Conservation (phyloP, 2,888 invertebrate genomes). For the Ommatoiulus sabulosus region DNA sequence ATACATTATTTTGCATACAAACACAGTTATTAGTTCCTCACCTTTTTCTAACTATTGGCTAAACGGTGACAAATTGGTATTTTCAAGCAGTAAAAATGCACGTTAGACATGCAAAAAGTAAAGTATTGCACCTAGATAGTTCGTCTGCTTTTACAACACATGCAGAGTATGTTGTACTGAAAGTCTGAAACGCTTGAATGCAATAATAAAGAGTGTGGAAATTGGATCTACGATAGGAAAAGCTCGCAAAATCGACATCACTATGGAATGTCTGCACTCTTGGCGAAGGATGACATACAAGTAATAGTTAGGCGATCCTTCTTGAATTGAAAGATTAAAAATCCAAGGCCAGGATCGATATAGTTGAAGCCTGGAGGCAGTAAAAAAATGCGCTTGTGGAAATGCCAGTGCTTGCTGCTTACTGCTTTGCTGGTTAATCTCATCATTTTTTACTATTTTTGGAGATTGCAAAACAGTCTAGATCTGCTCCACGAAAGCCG, state of each 20-base stretch:
- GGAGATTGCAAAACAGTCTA: conserved; percentile 58
- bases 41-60: background rate
- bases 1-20: background rate
- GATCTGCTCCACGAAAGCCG: conserved; percentile 52
- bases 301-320: background rate
- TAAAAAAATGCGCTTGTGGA: conserved; percentile 56
- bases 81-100: background rate
- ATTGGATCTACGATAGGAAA: background rate
- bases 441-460: conserved; percentile 59
- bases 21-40: background rate
- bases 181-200: background rate
- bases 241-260: background rate
- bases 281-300: background rate
- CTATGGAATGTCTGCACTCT: background rate
- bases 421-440: conserved; percentile 57
- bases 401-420: conserved; percentile 58
- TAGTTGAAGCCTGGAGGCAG: background rate
- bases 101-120: too few species aligned
- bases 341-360: background rate
- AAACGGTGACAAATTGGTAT: background rate
- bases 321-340: background rate
- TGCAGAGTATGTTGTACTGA: background rate
- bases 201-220: background rate
- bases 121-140: background rate
- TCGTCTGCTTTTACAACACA: background rate